A percentile compares a stretch with the other conserved stretches of the same genome.
phyloP scores from a whole-genome alignment of 2,888 invertebrate genomes.

The Bembecia ichneumoniformis region DNA sequence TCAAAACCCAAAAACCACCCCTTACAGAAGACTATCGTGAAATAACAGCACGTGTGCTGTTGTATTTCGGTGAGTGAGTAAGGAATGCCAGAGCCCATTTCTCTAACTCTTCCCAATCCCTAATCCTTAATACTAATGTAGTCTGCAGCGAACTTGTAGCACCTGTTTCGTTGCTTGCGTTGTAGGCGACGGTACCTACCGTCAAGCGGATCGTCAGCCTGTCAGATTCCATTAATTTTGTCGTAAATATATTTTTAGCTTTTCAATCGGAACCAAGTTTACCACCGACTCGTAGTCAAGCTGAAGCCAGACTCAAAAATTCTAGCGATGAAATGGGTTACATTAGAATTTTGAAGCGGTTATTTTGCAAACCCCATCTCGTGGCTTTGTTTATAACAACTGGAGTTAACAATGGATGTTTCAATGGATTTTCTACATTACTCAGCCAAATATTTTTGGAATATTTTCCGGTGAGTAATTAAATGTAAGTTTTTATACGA shows the following conservation, averaged over 20 bases:
- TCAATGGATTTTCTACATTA: constrained; percentile 79
- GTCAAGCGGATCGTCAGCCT: no score
- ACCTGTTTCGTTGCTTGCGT: no score
- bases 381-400: constrained; percentile 74
- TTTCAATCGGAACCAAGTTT: constrained; percentile 64
- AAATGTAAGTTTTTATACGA: no score
- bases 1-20: no score
- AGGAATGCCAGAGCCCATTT: no score
- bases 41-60: no score
- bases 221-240: background rate
- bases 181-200: no score
- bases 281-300: constrained; percentile 71
- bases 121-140: no score
- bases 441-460: constrained; percentile 53
- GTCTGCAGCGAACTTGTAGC: no score
- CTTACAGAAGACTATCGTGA: no score
- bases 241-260: constrained; percentile 28
- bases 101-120: no score
- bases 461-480: constrained; percentile 42
- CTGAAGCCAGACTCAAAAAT: constrained; percentile 24
- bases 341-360: constrained; percentile 44
- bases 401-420: constrained; percentile 80
- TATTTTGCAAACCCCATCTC: constrained; percentile 70
- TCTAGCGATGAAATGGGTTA: constrained; percentile 9
- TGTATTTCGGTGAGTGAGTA: no score